phyloP scores from a whole-genome alignment of 2,113 vertebrate genomes.

The Microcebus murinus region DNA sequence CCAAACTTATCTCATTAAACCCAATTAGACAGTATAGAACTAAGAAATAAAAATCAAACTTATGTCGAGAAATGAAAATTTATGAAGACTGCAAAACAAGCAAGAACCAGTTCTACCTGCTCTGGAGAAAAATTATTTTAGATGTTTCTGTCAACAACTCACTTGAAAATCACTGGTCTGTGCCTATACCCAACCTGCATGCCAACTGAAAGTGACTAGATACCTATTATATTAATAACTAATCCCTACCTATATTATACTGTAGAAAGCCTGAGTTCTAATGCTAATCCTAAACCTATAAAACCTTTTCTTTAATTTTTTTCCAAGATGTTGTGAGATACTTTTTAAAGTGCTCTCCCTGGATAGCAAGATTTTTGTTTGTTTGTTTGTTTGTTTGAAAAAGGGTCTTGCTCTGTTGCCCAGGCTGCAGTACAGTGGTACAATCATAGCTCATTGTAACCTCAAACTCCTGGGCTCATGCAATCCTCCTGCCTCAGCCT shows the following conservation, averaged over 20 bases:
- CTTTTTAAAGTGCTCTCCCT: neutral
- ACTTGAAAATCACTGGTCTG: neutral
- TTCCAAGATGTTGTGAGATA: neutral
- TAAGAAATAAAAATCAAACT: constrained; percentile 1
- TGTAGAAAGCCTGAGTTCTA: constrained; percentile 30
- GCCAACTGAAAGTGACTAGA: neutral
- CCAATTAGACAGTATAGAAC: neutral
- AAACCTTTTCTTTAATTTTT: neutral
- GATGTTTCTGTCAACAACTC: constrained; percentile 8
- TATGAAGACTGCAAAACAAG: neutral
- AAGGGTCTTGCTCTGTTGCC: too few relatives aligned
- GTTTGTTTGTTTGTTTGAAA: too few relatives aligned
- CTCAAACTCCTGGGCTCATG: too few relatives aligned
- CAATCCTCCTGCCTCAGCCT: too few relatives aligned
- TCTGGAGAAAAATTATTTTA: neutral
- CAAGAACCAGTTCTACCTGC: neutral
- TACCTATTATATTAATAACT: neutral
- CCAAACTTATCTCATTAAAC: constrained; percentile 24
- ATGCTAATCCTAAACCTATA: neutral
- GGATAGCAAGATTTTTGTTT: too few relatives aligned
- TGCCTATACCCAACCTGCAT: neutral
- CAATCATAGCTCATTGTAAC: too few relatives aligned
- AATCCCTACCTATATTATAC: neutral
- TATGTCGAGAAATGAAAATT: constrained; percentile 18
- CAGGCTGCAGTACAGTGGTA: too few relatives aligned